Evolutionary conservation across 2,888 invertebrate genomes (phyloP).

Genomic region (Punctoribates punctum): DNA sequence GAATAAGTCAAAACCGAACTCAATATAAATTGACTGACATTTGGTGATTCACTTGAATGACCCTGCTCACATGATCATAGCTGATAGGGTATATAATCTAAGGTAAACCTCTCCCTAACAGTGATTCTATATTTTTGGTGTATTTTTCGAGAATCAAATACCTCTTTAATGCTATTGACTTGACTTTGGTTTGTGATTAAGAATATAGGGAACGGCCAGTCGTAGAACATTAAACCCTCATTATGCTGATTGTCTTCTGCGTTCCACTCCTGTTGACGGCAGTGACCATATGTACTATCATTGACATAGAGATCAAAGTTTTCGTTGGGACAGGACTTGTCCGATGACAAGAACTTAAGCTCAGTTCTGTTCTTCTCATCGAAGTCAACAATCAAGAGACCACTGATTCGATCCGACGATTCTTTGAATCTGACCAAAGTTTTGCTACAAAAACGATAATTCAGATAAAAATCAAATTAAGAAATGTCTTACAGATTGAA

Average conservation of each 20-base stretch:
- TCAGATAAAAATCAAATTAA: slow-evolving; percentile 62
- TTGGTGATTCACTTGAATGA: slow-evolving; percentile 76
- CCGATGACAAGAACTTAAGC: slow-evolving; percentile 1
- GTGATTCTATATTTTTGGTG: no score
- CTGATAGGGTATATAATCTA: no score
- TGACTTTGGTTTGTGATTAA: slow-evolving; percentile 61
- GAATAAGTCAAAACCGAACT: not conserved
- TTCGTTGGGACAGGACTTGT: slow-evolving; percentile 39
- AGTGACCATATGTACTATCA: slow-evolving; percentile 18
- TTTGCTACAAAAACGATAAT: slow-evolving; percentile 4
- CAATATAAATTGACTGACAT: not conserved
- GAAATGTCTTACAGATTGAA: slow-evolving; percentile 19
- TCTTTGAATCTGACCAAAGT: not conserved
- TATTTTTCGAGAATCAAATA: not conserved
- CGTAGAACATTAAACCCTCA: slow-evolving; percentile 60
- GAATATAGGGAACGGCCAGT: slow-evolving; percentile 83
- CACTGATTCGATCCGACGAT: slow-evolving; percentile 7
- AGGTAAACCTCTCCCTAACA: no score
- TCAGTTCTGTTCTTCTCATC: not conserved
- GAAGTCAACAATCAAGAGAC: slow-evolving; percentile 19
- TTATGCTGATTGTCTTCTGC: not conserved
- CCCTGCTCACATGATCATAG: slow-evolving; percentile 85
- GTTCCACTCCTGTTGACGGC: slow-evolving; percentile 31
- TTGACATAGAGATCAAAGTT: slow-evolving; percentile 11
- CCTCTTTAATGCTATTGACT: slow-evolving; percentile 58